A percentile compares a stretch with the other conserved stretches of the same genome.
Conservation (phyloP, 2,797 vertebrate genomes). For the Paedocypris micromegethes region DNA sequence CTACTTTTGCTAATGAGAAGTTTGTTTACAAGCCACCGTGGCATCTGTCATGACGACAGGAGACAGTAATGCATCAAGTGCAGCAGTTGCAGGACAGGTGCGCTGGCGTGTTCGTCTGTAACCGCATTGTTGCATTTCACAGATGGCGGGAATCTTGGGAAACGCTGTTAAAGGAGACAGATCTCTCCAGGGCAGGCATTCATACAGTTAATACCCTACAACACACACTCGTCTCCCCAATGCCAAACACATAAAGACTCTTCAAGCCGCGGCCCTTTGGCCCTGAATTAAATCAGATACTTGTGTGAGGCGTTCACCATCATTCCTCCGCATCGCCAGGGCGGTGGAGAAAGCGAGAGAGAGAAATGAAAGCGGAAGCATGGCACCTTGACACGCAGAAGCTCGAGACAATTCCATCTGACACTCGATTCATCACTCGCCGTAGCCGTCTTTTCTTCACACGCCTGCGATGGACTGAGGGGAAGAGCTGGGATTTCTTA, state of each 20-base stretch:
- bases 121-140: conserved; percentile 4
- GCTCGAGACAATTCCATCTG: conserved; percentile 14
- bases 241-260: conserved; percentile 42
- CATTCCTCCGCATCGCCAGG: conserved; percentile 25
- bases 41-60: background rate
- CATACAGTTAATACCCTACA: conserved; percentile 22
- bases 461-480: conserved; percentile 7
- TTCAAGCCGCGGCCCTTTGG: conserved; percentile 30
- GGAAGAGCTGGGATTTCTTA: conserved; percentile 2
- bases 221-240: conserved; percentile 23
- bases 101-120: background rate
- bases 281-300: conserved; percentile 42
- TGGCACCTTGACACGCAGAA: conserved; percentile 20
- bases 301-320: conserved; percentile 30
- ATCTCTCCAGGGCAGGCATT: conserved; percentile 19
- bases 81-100: background rate
- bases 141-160: conserved; percentile 13
- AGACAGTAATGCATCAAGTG: background rate
- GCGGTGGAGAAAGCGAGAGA: conserved; percentile 4
- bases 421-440: conserved; percentile 19
- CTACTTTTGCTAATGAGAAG: too few species aligned
- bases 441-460: conserved; percentile 8
- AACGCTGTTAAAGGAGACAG: conserved; percentile 1
- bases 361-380: background rate
- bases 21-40: background rate